Evolutionary conservation across 2,113 vertebrate genomes (phyloP).

Genomic region (Hystrix brachyura): DNA sequence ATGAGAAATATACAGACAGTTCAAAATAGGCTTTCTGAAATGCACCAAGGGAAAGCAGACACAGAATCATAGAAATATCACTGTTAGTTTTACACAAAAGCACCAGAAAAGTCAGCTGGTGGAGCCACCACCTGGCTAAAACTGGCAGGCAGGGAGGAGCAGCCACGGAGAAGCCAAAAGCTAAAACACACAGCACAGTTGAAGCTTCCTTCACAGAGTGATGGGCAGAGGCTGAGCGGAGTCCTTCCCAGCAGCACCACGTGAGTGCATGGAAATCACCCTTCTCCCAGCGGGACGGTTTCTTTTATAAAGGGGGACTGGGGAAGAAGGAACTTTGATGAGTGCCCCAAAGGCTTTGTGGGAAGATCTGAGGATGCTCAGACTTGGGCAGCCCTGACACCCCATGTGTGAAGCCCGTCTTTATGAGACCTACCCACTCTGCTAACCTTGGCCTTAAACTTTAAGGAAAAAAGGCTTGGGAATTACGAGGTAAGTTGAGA

Average conservation of each 20-base stretch:
- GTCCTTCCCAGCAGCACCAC: background rate
- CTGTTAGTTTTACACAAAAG: conserved; percentile 82
- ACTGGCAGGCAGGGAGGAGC: conserved; percentile 74
- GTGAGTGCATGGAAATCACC: background rate
- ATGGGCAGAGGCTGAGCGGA: conserved; percentile 76
- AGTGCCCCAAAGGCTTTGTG: background rate
- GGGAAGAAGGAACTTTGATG: conserved; percentile 1
- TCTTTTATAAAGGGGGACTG: background rate
- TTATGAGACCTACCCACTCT: background rate
- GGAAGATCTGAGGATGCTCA: background rate
- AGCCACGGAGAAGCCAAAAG: conserved; percentile 75
- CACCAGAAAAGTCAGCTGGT: conserved; percentile 81
- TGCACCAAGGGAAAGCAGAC: conserved; percentile 46
- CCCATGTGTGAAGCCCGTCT: background rate
- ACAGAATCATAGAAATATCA: conserved; percentile 64
- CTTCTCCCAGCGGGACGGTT: background rate
- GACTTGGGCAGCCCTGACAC: background rate
- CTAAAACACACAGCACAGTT: conserved; percentile 30
- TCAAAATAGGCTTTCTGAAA: background rate
- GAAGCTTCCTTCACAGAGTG: conserved; percentile 78
- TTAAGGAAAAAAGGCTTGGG: background rate
- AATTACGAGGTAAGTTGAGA: conserved; percentile 20
- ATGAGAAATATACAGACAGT: conserved; percentile 60
- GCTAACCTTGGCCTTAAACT: background rate
- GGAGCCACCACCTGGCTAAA: conserved; percentile 83